Evolutionary conservation across 23 tunicate genomes (phyloP).

Genomic region (Halocynthia aurantium): DNA sequence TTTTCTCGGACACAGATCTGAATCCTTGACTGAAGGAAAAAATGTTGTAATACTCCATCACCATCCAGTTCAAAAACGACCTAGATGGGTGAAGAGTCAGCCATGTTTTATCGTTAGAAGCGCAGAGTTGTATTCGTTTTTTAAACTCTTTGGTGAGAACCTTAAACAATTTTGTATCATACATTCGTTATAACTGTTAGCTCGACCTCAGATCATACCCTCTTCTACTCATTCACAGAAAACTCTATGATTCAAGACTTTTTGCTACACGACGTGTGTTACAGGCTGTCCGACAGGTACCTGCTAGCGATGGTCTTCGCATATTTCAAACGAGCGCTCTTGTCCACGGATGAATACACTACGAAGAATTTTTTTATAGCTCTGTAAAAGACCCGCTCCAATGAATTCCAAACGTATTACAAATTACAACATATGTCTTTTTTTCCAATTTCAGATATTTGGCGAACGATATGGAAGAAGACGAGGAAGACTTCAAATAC

Average conservation of each 20-base stretch:
- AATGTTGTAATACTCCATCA: too few species aligned
- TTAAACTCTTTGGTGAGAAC: slow-evolving; percentile 44
- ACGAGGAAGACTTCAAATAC: slow-evolving; percentile 88
- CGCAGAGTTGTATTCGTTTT: slow-evolving; percentile 43
- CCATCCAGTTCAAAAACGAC: slow-evolving; percentile 20
- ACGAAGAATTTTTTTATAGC: slow-evolving; percentile 71
- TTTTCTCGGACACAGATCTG: too few species aligned
- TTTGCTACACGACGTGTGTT: slow-evolving; percentile 55
- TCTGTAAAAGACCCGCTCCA: slow-evolving; percentile 42
- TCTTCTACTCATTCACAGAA: slow-evolving; percentile 2
- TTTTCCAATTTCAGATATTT: slow-evolving; percentile 43
- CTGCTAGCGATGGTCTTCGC: slow-evolving; percentile 81
- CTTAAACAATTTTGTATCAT: too few species aligned
- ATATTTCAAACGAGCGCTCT: slow-evolving; percentile 72
- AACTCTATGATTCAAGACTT: slow-evolving; percentile 71
- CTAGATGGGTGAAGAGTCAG: slow-evolving; percentile 20
- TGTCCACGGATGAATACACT: slow-evolving; percentile 44
- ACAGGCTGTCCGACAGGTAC: slow-evolving; percentile 74
- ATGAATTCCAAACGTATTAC: background rate
- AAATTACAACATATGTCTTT: background rate
- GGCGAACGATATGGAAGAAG: slow-evolving; percentile 96
- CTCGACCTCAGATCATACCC: too few species aligned
- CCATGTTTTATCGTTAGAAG: slow-evolving; percentile 28
- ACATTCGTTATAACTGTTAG: too few species aligned
- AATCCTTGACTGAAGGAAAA: too few species aligned